phyloP scores from a whole-genome alignment of 2,797 vertebrate species.

The Acrossocheilus wenchowensis region DNA sequence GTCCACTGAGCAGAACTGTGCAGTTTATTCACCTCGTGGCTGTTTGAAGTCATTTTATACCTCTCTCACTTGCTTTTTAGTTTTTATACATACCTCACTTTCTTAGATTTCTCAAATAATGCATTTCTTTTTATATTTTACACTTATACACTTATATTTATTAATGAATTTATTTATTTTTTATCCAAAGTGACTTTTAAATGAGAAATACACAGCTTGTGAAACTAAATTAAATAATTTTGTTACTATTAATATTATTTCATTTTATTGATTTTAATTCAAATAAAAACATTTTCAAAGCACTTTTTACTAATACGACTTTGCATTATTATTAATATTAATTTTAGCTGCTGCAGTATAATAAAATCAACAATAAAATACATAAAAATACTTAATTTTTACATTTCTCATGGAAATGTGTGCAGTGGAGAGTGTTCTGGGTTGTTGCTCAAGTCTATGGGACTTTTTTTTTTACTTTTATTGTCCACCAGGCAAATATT shows the following conservation, averaged over 20 bases:
- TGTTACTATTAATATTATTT: not conserved
- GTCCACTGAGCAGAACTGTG: slow-evolving; percentile 35
- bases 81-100: not conserved
- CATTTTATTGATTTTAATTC: not conserved
- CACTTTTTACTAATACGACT: not conserved
- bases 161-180: not conserved
- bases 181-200: not conserved
- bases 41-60: slow-evolving; percentile 44
- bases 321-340: not conserved
- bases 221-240: not conserved
- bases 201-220: not conserved
- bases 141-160: not conserved
- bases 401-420: not conserved
- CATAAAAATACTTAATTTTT: not conserved
- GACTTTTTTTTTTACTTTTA: not conserved
- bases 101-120: not conserved
- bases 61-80: not conserved
- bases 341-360: not conserved
- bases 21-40: slow-evolving; percentile 42
- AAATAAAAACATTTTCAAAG: not conserved
- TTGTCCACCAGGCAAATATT: not conserved
- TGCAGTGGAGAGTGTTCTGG: not conserved
- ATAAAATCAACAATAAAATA: not conserved
- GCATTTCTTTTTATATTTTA: not conserved
- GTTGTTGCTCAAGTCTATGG: not conserved